Conservation (phyloP, 2,888 invertebrate species). For the Acleris sparsana region DNA sequence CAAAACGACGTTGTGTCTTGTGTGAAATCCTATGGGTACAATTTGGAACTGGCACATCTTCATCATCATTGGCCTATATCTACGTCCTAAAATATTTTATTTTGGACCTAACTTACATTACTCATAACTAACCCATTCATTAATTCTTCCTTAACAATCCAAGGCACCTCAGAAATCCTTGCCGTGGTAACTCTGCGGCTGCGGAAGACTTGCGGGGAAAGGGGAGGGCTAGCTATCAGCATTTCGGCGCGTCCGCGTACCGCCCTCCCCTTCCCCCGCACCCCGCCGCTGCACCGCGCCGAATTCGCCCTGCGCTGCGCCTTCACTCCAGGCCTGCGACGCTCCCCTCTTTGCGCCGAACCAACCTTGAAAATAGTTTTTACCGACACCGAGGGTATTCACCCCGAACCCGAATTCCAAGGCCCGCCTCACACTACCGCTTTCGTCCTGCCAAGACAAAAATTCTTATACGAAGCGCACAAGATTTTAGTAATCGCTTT, state of each 20-base stretch:
- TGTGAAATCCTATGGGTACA: too few species aligned
- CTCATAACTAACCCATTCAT: conserved; percentile 3
- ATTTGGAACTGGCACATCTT: too few species aligned
- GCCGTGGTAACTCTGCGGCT: conserved; percentile 29
- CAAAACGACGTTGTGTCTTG: too few species aligned
- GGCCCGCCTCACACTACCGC: conserved; percentile 70
- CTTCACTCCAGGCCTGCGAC: conserved; percentile 60
- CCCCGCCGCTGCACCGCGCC: conserved; percentile 57
- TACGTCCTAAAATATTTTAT: too few species aligned
- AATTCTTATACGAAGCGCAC: conserved; percentile 63
- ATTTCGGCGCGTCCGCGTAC: conserved; percentile 79
- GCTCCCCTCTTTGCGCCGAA: conserved; percentile 74
- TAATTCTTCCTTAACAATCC: conserved; percentile 11
- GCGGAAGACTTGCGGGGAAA: conserved; percentile 48
- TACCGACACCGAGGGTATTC: conserved; percentile 81
- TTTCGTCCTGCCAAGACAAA: conserved; percentile 52
- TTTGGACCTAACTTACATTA: too few species aligned
- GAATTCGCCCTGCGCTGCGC: conserved; percentile 78
- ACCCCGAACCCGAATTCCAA: conserved; percentile 82
- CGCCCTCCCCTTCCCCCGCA: conserved; percentile 42
- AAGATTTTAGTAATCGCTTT: conserved; percentile 49
- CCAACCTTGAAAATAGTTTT: conserved; percentile 84
- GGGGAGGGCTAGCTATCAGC: conserved; percentile 74
- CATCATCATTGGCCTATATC: too few species aligned
- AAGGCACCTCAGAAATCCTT: conserved; percentile 21